Percentiles rank a stretch among this genome's conserved stretches.
phyloP scores from a whole-genome alignment of 64 coral and sea anemone genomes.

The Cladopsammia gracilis region DNA sequence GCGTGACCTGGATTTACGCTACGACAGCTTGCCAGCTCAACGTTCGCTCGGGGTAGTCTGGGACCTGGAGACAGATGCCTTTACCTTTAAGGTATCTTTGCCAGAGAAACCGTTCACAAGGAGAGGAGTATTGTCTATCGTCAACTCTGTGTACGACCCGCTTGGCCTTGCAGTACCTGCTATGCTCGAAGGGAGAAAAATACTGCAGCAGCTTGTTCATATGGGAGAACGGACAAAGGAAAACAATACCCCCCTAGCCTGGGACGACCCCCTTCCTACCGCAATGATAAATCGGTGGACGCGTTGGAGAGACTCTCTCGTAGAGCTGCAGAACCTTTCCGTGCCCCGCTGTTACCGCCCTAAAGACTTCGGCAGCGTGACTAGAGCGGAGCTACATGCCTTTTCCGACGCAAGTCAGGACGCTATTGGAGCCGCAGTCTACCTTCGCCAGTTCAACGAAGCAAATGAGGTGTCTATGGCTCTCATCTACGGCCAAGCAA shows the following conservation, averaged over 20 bases:
- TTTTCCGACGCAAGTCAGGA: constrained; percentile 43
- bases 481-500: constrained; percentile 7
- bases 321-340: constrained; percentile 33
- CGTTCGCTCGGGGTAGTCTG: constrained; percentile 38
- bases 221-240: constrained; percentile 33
- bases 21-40: constrained; percentile 37
- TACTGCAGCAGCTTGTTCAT: constrained; percentile 38
- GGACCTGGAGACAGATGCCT: constrained; percentile 27
- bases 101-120: constrained; percentile 59
- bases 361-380: not conserved
- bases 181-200: constrained; percentile 19
- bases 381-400: not conserved
- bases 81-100: constrained; percentile 47
- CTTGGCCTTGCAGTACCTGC: constrained; percentile 39
- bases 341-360: constrained; percentile 53
- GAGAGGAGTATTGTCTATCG: constrained; percentile 32
- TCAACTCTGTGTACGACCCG: constrained; percentile 56
- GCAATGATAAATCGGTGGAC: constrained; percentile 14
- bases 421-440: constrained; percentile 25
- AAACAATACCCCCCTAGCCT: constrained; percentile 26
- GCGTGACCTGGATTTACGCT: constrained; percentile 18
- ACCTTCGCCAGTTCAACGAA: constrained; percentile 5
- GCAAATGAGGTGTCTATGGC: not conserved
- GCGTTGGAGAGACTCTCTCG: constrained; percentile 43
- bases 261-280: constrained; percentile 58